phyloP scores from a whole-genome alignment of 2,888 invertebrate species.

The Parelbella ahira region DNA sequence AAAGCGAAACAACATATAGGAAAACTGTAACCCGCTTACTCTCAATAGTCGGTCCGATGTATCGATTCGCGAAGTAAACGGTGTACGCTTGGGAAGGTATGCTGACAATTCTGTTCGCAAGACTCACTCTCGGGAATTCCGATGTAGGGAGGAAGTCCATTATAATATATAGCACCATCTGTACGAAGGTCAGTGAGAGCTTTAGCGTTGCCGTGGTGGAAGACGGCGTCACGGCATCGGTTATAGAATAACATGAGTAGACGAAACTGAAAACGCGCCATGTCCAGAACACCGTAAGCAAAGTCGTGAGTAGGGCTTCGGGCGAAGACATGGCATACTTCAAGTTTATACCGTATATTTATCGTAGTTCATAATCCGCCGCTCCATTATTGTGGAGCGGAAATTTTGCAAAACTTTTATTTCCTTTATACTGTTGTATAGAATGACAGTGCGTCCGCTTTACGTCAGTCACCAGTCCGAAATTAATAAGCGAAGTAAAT shows the following conservation, averaged over 20 bases:
- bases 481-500: no score
- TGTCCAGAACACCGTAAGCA: constrained; percentile 38
- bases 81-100: constrained; percentile 45
- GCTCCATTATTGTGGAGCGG: no score
- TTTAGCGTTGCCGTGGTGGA: no score
- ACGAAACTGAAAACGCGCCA: constrained; percentile 42
- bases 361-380: no score
- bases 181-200: no score
- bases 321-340: constrained; percentile 25
- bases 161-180: constrained; percentile 32
- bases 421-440: no score
- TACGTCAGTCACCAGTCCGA: no score
- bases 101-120: constrained; percentile 41
- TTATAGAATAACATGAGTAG: constrained; percentile 42
- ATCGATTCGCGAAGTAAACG: constrained; percentile 41
- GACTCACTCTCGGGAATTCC: constrained; percentile 41
- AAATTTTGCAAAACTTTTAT: no score
- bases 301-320: constrained; percentile 31
- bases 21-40: constrained; percentile 36
- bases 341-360: no score
- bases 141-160: constrained; percentile 35
- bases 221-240: constrained; percentile 37
- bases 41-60: constrained; percentile 37
- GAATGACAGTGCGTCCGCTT: no score
- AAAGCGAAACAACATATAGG: constrained; percentile 35